Conservation (phyloP, 1,140 invertebrate genomes). For the Ceratosolen fusciceps region DNA sequence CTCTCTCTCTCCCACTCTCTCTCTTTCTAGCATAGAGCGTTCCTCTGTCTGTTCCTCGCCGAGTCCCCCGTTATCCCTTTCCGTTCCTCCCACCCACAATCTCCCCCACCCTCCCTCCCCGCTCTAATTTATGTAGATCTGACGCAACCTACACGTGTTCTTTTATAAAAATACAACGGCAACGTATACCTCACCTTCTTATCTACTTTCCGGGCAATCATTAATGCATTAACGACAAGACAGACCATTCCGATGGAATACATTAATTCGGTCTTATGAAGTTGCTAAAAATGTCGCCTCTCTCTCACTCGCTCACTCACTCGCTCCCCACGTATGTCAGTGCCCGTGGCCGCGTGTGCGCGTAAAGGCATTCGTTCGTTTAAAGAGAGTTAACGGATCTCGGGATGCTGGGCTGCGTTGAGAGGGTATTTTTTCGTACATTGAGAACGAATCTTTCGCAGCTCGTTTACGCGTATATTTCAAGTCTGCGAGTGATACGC, state of each 20-base stretch:
- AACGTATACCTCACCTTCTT: background rate
- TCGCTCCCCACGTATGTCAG: too few relatives aligned
- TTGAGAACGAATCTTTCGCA: background rate
- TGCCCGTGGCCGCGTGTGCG: background rate
- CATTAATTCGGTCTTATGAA: slow-evolving; percentile 2
- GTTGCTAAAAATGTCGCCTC: background rate
- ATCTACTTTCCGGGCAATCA: slow-evolving; percentile 6
- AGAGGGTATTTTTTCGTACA: background rate
- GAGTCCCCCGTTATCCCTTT: too few relatives aligned
- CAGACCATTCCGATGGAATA: slow-evolving; percentile 8
- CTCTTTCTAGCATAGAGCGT: too few relatives aligned
- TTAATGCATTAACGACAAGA: slow-evolving; percentile 12
- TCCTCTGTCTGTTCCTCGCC: too few relatives aligned
- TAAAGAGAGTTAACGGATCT: background rate
- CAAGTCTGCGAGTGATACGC: background rate
- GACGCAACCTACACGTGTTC: background rate
- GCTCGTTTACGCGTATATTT: background rate
- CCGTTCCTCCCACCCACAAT: background rate
- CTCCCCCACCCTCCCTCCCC: background rate
- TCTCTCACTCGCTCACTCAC: too few relatives aligned
- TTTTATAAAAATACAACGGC: slow-evolving; percentile 12
- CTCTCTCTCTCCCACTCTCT: too few relatives aligned
- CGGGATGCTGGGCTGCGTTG: background rate
- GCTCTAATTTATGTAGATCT: slow-evolving; percentile 8
- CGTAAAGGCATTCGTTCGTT: background rate